Evolutionary conservation across 2,113 vertebrate species (phyloP).

Genomic region (Leucopsar rothschildi): DNA sequence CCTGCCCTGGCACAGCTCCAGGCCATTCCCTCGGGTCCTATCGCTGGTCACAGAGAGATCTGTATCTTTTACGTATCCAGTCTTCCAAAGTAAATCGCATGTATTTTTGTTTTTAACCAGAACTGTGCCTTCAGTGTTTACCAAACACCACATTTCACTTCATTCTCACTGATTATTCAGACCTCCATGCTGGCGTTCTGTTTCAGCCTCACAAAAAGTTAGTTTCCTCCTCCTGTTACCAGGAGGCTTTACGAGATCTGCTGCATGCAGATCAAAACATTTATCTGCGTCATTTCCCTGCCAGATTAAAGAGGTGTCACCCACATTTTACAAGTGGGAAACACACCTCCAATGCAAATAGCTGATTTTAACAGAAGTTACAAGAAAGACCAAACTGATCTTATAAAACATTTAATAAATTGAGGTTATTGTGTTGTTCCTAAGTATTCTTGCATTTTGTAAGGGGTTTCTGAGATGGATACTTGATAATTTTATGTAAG

Average conservation of each 20-base stretch:
- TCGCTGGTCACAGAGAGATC: not conserved
- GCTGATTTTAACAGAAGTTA: not conserved
- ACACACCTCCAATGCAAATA: not conserved
- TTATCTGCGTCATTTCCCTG: not conserved
- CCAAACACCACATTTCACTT: accelerated
- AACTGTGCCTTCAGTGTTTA: not conserved
- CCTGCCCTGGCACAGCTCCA: not conserved
- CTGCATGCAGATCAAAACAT: not conserved
- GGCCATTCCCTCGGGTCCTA: not conserved
- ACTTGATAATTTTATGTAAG: not conserved
- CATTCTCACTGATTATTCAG: not conserved
- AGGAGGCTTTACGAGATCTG: not conserved
- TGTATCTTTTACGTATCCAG: not conserved
- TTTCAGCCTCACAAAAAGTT: not conserved
- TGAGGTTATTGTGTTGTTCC: not conserved
- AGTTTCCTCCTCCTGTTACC: not conserved
- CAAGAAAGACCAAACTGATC: not conserved
- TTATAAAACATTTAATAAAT: not conserved
- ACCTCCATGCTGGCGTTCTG: not conserved
- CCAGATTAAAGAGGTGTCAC: not conserved
- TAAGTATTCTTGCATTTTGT: not conserved
- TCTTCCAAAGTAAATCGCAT: accelerated
- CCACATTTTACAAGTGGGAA: not conserved
- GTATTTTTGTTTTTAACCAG: not conserved
- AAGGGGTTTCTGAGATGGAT: not conserved